Base-by-base conservation (phyloP, 1,140 invertebrate species). In the Drosophila eugracilis region DNA sequence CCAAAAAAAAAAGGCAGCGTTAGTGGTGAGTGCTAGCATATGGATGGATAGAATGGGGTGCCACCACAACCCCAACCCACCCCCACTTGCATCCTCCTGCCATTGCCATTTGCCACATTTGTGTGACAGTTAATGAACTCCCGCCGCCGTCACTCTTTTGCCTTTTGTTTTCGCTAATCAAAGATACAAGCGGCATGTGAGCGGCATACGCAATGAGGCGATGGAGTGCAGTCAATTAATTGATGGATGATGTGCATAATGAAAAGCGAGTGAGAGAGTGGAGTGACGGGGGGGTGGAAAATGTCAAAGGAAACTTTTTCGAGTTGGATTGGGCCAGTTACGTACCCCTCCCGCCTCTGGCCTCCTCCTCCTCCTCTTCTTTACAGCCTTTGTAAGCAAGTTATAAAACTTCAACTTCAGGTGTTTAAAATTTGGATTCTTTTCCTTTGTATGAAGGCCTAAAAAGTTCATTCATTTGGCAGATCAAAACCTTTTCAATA, bases 81-180 rank as follows among this genome's bases (percentile, higher is more conserved):
- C 12, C 17, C 28, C 37, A 24, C 21, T 21, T 34, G 48, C 70
- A 67, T 53, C 48, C 60, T 34, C 12, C 30, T 12, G 12, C 30
- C n/a, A n/a, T n/a, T n/a, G 39, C 15, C 58, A 21, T 28, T 48
- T 67, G 63, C 39, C 67, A 65, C 57, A 60, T 65, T 63, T 86
- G 53, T 65, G 60, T 86, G 83, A 86, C 83, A 86, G 83, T 78
- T 86, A 88, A 86, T 86, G 81, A 86, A 88, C 73, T 71, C 63
- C 58, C 66, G 77, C 53, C 71, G 74, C 58, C 66, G 77, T 57
- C 71, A 74, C 41, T 52, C 71, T 21, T 72, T 54, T 15, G 49
- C 75, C 75, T 42, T 72, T 76, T 85, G 75, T 83, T 78, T 59
- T 59, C 60, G 69, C 81, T 74, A 85, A 85, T 85, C 81, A 85